Conservation (phyloP, 1,140 invertebrate genomes). For the Atta texana region DNA sequence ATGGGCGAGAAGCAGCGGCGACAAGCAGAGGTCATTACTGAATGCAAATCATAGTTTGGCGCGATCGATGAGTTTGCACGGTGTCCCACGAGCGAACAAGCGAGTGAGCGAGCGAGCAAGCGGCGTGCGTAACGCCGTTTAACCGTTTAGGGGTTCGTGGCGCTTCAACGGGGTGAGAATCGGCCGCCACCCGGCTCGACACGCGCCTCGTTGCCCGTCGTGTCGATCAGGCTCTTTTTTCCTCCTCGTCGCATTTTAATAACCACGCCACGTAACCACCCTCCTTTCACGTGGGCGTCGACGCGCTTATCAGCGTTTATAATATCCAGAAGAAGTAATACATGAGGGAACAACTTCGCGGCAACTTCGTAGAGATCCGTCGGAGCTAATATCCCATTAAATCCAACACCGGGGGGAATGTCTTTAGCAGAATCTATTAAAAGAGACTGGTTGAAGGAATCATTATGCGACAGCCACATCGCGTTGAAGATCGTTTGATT, state of each 20-base stretch:
- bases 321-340: conserved; percentile 60
- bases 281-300: conserved; percentile 67
- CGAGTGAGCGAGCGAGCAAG: conserved; percentile 65
- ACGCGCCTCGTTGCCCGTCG: conserved; percentile 80
- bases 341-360: conserved; percentile 49
- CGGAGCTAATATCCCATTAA: conserved; percentile 58
- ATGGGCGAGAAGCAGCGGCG: conserved; percentile 52
- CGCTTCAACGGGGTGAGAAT: conserved; percentile 78
- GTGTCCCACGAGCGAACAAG: conserved; percentile 69
- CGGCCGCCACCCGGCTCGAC: conserved; percentile 73
- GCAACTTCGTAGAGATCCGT: conserved; percentile 37
- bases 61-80: conserved; percentile 79
- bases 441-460: conserved; percentile 46
- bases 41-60: conserved; percentile 81
- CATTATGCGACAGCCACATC: background rate
- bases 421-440: conserved; percentile 56
- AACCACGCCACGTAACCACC: conserved; percentile 62
- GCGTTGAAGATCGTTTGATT: conserved; percentile 28
- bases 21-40: conserved; percentile 78
- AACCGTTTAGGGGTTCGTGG: conserved; percentile 76
- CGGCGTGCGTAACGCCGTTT: conserved; percentile 77
- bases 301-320: conserved; percentile 67
- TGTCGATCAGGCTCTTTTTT: conserved; percentile 75
- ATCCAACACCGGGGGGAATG: conserved; percentile 2
- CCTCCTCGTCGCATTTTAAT: conserved; percentile 78